Percentiles rank a stretch among this genome's conserved stretches.
Evolutionary conservation across 2,797 vertebrate species (phyloP).

Genomic region (Pseudomugil gertrudae): DNA sequence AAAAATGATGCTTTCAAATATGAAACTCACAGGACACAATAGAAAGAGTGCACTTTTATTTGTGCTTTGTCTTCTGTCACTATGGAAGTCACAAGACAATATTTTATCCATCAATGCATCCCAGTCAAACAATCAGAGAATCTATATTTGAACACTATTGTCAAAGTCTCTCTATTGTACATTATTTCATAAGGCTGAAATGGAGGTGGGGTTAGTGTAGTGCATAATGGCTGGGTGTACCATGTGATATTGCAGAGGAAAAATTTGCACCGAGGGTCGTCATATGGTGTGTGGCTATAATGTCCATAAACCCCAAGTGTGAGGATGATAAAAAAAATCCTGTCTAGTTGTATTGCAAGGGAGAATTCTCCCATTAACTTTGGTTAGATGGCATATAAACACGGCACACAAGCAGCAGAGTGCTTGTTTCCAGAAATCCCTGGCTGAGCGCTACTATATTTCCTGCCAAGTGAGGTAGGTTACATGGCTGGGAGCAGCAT

Average conservation of each 20-base stretch:
- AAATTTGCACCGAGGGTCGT: conserved; percentile 55
- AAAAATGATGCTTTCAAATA: conserved; percentile 10
- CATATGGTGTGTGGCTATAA: conserved; percentile 59
- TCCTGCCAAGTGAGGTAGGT: conserved; percentile 72
- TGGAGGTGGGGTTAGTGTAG: not conserved
- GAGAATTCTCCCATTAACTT: conserved; percentile 74
- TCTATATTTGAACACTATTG: conserved; percentile 31
- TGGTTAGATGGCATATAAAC: conserved; percentile 75
- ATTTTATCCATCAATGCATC: conserved; percentile 31
- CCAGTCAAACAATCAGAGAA: conserved; percentile 40
- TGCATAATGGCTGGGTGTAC: conserved; percentile 24
- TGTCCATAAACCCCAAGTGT: conserved; percentile 61
- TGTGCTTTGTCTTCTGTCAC: conserved; percentile 24
- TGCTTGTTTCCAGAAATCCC: conserved; percentile 71
- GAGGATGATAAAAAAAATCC: conserved; percentile 57
- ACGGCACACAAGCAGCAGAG: conserved; percentile 57
- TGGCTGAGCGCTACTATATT: conserved; percentile 42
- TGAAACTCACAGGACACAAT: conserved; percentile 20
- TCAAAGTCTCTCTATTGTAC: conserved; percentile 33
- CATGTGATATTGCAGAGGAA: conserved; percentile 42
- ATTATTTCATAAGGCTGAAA: conserved; percentile 34
- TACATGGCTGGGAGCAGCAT: conserved; percentile 60
- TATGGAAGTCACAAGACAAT: conserved; percentile 26
- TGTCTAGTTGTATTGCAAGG: conserved; percentile 65
- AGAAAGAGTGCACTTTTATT: conserved; percentile 25